Evolutionary conservation across 1,140 invertebrate species (phyloP), one percentile per base, ranked within the genome.

Genomic region (Brachionus calyciflorus): DNA sequence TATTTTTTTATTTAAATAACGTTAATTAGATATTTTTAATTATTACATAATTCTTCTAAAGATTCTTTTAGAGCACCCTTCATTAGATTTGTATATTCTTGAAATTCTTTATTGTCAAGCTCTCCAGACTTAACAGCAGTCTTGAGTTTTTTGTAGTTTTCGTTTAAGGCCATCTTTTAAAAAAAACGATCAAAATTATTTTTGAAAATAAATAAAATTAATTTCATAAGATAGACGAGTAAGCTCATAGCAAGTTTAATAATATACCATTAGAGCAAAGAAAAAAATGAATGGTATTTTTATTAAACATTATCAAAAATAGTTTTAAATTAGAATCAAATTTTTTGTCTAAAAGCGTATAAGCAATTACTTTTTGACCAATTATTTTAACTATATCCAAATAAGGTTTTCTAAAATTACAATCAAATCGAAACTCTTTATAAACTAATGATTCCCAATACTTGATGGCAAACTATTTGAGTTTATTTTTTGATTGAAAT

Each of bases 61-160:
- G 69, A 73, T 37, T 19, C 46, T 73, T 40, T 49, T 10, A 73
- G 28, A 7, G 69, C 28, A 37, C 51, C 33, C 10, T 73, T 73
- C 28, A 73, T 30, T 41, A 55, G 19, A 21, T 51, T 49, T 6
- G 30, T 73, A 33, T 51, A 73, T 21, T 49, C 28, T 10, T 51
- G 17, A 24, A 73, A 73, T 33, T 55, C 17, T 51, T 49, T 40
- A n/a, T 6, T 55, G n/a, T 49, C 46, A 30, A 73, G 21, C 14
- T 73, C 44, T 30, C 69, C 69, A 7, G 14, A 10, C 51, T 73
- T 49, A 5, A 33, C 28, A 2, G 46, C 46, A 28, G 30, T 51
- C 17, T 73, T 73, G 10, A 73, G 14, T n/a, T 37, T 73, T 49
- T 49, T 73, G 10, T 51, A 73, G 24, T 73, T 73, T 51, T 73